Evolutionary conservation across 2,113 vertebrate genomes (phyloP).

Genomic region (Chaetura pelagica): DNA sequence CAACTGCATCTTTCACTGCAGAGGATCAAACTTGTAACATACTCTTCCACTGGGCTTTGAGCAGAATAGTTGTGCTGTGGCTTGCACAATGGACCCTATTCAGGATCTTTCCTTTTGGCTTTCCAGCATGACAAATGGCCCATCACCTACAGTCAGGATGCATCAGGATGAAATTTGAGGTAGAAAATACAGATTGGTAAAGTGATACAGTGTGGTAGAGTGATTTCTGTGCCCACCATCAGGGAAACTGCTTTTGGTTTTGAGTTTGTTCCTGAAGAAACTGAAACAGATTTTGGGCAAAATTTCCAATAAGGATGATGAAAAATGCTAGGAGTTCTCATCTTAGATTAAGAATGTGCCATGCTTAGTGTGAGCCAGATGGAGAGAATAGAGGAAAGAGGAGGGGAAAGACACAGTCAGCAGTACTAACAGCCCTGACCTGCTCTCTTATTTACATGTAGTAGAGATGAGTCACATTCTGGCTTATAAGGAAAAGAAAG

Average conservation of each 20-base stretch:
- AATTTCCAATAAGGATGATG: neutral
- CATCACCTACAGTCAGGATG: neutral
- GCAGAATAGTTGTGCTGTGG: neutral
- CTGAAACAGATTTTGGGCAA: neutral
- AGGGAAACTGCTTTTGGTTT: neutral
- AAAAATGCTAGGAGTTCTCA: neutral
- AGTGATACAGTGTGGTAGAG: neutral
- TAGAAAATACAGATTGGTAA: neutral
- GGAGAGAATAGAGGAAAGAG: neutral
- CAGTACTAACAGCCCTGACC: neutral
- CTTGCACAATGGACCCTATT: neutral
- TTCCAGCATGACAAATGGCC: neutral
- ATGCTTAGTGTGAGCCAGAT: neutral
- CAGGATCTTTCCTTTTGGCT: neutral
- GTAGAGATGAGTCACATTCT: too few relatives aligned
- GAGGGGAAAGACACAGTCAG: neutral
- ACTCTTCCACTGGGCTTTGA: neutral
- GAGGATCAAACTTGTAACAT: neutral
- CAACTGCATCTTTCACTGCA: neutral
- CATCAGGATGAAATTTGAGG: neutral
- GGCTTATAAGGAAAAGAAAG: too few relatives aligned
- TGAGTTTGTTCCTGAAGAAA: neutral
- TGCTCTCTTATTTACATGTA: neutral
- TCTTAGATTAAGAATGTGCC: neutral
- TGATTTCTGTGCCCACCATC: neutral